Evolutionary conservation across 2,113 vertebrate species (phyloP).

Genomic region (Charadrius vociferus): DNA sequence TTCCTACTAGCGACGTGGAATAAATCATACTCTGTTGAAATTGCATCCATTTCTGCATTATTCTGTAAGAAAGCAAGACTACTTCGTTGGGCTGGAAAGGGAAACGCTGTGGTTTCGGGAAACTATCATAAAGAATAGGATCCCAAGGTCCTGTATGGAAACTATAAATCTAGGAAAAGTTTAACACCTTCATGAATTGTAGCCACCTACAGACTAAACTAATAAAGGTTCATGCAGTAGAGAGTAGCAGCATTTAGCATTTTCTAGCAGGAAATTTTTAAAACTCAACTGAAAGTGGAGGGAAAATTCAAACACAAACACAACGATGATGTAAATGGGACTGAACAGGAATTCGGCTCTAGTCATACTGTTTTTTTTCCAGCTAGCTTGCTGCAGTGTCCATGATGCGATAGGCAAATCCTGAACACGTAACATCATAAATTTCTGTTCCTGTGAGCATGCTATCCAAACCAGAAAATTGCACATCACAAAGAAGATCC

Average conservation of each 20-base stretch:
- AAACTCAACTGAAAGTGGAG: background rate
- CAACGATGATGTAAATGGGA: background rate
- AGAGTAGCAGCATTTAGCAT: background rate
- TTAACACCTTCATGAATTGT: background rate
- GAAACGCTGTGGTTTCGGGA: background rate
- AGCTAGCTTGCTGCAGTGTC: background rate
- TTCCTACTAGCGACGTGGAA: background rate
- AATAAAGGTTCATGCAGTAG: background rate
- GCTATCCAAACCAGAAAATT: slow-evolving; percentile 22
- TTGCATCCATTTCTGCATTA: background rate
- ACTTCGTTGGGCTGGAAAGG: background rate
- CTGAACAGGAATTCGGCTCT: background rate
- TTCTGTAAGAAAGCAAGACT: background rate
- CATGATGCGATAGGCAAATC: slow-evolving; percentile 4
- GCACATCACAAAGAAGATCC: background rate
- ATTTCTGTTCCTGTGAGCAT: background rate
- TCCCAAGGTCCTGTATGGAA: background rate
- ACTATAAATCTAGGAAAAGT: background rate
- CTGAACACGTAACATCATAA: background rate
- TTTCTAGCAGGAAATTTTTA: background rate
- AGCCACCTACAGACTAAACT: background rate
- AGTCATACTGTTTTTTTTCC: background rate
- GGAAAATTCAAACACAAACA: background rate
- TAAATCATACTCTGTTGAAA: background rate
- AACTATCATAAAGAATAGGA: background rate